These are phyloP conservation scores for Drosophila phalerata DNA, from an alignment of 2,888 invertebrate species.

Conservation along the genomic window DNA sequence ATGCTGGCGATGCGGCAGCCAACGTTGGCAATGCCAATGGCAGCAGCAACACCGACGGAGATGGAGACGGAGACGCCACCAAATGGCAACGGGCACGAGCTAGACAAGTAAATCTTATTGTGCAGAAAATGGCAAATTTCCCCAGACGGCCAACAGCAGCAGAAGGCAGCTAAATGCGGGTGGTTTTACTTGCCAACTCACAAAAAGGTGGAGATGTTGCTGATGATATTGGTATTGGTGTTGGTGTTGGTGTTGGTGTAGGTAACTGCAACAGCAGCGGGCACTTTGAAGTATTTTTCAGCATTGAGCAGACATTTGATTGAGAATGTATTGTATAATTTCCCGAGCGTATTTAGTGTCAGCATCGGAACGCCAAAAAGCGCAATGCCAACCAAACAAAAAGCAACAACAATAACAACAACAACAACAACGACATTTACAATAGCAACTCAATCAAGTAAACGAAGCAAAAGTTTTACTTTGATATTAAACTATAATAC, in stretches of 20 bases:
- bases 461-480: constrained; percentile 45
- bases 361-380: constrained; percentile 59
- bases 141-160: constrained; percentile 79
- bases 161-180: constrained; percentile 54
- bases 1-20: constrained; percentile 51
- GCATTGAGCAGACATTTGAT: constrained; percentile 82
- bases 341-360: constrained; percentile 83
- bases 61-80: constrained; percentile 35
- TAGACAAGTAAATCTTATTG: constrained; percentile 84
- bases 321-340: constrained; percentile 85
- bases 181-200: constrained; percentile 10
- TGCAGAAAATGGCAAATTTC: constrained; percentile 84
- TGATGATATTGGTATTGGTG: background rate
- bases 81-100: constrained; percentile 79
- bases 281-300: constrained; percentile 74
- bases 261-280: constrained; percentile 49
- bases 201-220: background rate
- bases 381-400: constrained; percentile 40
- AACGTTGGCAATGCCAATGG: constrained; percentile 27
- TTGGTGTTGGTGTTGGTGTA: constrained; percentile 8
- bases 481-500: constrained; percentile 14
- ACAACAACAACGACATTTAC: constrained; percentile 22
- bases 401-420: constrained; percentile 25
- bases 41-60: constrained; percentile 11
- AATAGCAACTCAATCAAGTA: constrained; percentile 36